Conservation (phyloP, 2,797 vertebrate species). For the Cryptoblepharus egeriae region DNA sequence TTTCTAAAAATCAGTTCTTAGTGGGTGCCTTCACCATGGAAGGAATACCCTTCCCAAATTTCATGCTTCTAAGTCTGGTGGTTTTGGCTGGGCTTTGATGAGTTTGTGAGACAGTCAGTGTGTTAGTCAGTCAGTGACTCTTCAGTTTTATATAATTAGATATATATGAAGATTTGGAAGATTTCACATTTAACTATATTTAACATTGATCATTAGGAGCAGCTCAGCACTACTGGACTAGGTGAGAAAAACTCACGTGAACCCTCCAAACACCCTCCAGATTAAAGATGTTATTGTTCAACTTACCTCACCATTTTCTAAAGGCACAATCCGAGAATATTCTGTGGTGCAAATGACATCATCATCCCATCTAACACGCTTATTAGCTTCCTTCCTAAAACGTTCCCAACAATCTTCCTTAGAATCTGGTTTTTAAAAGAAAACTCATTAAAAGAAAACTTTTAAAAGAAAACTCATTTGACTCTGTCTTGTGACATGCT, state of each 20-base stretch:
- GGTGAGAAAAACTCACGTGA: background rate
- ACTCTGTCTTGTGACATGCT: background rate
- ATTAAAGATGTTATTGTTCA: background rate
- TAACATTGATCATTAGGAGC: background rate
- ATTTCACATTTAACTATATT: background rate
- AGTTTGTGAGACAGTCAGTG: no score
- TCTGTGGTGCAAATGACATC: constrained; percentile 90
- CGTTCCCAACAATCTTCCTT: constrained; percentile 85
- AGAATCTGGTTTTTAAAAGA: constrained; percentile 82
- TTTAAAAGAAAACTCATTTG: constrained; percentile 13
- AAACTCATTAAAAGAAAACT: no score
- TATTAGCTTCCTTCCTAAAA: constrained; percentile 85
- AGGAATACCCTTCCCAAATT: no score
- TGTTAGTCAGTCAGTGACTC: no score
- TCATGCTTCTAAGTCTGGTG: no score
- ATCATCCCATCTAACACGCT: constrained; percentile 77
- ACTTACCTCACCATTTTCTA: constrained; percentile 93
- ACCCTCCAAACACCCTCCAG: background rate
- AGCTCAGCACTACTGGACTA: background rate
- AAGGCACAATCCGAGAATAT: constrained; percentile 88
- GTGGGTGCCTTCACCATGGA: no score
- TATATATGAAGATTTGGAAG: background rate
- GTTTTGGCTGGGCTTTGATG: no score
- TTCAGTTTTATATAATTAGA: no score
- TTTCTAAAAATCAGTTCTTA: no score